Percentiles rank a stretch among this genome's conserved stretches.
Evolutionary conservation across 2,888 invertebrate species (phyloP).

Genomic region (Synanthedon vespiformis): DNA sequence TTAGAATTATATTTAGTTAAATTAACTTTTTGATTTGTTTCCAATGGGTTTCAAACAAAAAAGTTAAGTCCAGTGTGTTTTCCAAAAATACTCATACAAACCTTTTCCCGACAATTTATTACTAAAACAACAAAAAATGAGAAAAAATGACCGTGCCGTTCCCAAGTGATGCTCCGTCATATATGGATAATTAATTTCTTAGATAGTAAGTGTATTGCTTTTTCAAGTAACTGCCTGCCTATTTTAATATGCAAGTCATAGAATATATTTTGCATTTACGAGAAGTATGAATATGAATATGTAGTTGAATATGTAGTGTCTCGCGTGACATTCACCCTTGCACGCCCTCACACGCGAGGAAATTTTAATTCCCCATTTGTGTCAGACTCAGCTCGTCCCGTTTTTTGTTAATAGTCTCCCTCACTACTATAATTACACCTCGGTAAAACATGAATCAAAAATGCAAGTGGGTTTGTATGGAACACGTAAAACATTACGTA

Average conservation of each 20-base stretch:
- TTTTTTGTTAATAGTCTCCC: background rate
- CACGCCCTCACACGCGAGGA: constrained; percentile 26
- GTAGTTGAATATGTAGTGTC: constrained; percentile 16
- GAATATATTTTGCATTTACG: background rate
- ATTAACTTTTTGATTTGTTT: too few relatives aligned
- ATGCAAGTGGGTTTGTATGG: background rate
- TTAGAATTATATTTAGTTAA: too few relatives aligned
- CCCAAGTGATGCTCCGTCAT: too few relatives aligned
- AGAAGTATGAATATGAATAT: background rate
- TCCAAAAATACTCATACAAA: too few relatives aligned
- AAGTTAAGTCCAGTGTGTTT: too few relatives aligned
- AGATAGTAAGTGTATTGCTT: background rate
- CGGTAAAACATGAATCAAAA: background rate
- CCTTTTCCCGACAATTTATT: too few relatives aligned
- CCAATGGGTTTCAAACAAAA: too few relatives aligned
- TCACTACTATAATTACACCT: background rate
- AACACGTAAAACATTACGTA: background rate
- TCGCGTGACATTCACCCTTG: constrained; percentile 41
- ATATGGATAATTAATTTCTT: background rate
- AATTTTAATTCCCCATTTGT: constrained; percentile 21
- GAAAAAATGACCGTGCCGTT: too few relatives aligned
- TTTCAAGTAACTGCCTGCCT: background rate
- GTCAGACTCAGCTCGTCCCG: constrained; percentile 2
- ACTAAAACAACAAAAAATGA: too few relatives aligned
- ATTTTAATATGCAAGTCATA: background rate